Percentiles rank a stretch among this genome's conserved stretches.
These are phyloP conservation scores for Vultur gryphus DNA, from an alignment of 2,797 vertebrate genomes.

Conservation along the genomic window DNA sequence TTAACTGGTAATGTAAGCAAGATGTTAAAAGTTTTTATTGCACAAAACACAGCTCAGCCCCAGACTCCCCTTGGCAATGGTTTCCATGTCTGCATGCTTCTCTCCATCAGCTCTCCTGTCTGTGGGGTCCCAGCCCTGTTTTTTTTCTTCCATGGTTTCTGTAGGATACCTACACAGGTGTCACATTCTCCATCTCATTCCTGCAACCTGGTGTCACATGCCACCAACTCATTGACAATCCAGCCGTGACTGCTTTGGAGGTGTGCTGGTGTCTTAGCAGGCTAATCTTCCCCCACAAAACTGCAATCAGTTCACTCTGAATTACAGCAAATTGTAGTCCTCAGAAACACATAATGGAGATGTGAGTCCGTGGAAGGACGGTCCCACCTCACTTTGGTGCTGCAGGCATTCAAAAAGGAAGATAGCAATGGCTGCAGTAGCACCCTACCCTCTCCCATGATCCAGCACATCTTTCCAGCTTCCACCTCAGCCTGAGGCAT, in stretches of 20 bases:
- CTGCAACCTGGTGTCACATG: neutral
- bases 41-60: neutral
- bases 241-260: neutral
- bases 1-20: neutral
- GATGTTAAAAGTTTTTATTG: neutral
- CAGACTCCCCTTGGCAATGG: neutral
- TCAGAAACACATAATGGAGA: neutral
- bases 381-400: neutral
- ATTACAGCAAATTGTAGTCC: neutral
- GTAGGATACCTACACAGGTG: neutral
- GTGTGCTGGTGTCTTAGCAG: neutral
- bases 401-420: neutral
- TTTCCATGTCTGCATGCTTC: neutral
- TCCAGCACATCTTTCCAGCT: neutral
- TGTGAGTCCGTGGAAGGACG: accelerated
- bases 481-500: neutral
- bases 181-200: neutral
- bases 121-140: accelerated
- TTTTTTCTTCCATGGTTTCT: neutral
- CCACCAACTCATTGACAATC: neutral
- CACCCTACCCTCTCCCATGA: neutral
- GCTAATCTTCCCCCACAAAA: neutral
- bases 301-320: neutral
- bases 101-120: neutral
- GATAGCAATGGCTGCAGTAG: neutral